phyloP scores from a whole-genome alignment of 2,888 invertebrate species.

The Congeria kusceri region DNA sequence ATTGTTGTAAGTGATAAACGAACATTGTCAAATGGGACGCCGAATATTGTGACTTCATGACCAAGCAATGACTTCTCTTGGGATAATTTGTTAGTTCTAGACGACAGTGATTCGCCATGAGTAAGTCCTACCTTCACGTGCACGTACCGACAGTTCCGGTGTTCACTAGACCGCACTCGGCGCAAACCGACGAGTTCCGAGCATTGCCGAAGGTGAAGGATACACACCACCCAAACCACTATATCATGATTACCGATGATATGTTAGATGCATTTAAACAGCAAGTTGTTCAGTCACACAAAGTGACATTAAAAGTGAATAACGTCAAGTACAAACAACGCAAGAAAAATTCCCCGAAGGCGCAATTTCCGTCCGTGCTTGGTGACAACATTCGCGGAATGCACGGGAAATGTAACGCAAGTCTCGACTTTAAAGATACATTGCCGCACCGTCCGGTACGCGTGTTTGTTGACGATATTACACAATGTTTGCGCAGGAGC shows the following conservation, averaged over 20 bases:
- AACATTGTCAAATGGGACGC: too few species aligned
- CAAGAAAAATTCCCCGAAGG: not conserved
- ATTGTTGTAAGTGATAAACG: too few species aligned
- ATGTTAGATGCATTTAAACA: conserved; percentile 39
- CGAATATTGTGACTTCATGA: too few species aligned
- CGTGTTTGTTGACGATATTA: conserved; percentile 44
- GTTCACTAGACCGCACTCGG: conserved; percentile 5
- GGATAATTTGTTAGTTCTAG: too few species aligned
- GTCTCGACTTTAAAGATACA: conserved; percentile 20
- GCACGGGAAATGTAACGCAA: conserved; percentile 17
- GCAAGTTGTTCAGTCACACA: conserved; percentile 28
- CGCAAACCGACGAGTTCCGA: not conserved
- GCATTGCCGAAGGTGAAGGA: conserved; percentile 6
- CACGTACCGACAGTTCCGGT: too few species aligned
- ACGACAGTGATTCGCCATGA: too few species aligned
- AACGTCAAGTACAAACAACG: conserved; percentile 5
- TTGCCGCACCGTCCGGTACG: conserved; percentile 30
- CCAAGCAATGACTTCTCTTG: too few species aligned
- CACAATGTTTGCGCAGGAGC: not conserved
- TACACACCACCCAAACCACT: conserved; percentile 3
- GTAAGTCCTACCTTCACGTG: too few species aligned
- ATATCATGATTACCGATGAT: conserved; percentile 39
- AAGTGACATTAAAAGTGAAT: conserved; percentile 30
- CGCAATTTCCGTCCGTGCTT: conserved; percentile 12
- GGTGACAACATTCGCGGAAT: conserved; percentile 4